phyloP scores from a whole-genome alignment of 2,888 invertebrate genomes.

The Sipunculus nudus region DNA sequence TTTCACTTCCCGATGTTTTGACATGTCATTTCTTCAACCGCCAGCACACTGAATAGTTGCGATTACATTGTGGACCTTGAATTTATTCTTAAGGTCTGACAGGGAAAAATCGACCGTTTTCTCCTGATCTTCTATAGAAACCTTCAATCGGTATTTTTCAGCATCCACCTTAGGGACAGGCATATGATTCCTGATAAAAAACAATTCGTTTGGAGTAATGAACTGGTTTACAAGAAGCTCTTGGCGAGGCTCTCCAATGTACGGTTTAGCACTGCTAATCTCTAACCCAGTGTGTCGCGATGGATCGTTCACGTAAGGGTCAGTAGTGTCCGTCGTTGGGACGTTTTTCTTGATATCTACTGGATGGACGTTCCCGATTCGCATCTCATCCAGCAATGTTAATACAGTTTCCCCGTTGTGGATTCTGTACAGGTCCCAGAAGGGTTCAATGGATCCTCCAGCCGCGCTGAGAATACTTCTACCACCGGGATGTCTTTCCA shows the following conservation, averaged over 20 bases:
- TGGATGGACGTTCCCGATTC: conserved; percentile 74
- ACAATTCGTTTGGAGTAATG: conserved; percentile 88
- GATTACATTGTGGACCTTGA: conserved; percentile 77
- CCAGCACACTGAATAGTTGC: conserved; percentile 96
- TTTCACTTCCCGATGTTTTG: conserved; percentile 79
- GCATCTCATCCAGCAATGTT: conserved; percentile 80
- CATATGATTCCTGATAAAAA: conserved; percentile 96
- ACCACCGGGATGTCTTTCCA: conserved; percentile 84
- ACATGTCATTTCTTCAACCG: conserved; percentile 93
- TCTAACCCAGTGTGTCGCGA: conserved; percentile 78
- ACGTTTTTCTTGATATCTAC: neutral
- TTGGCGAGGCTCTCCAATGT: conserved; percentile 92
- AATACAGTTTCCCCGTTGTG: conserved; percentile 72
- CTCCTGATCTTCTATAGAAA: conserved; percentile 71
- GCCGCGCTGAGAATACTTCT: conserved; percentile 90
- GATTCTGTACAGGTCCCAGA: conserved; percentile 80
- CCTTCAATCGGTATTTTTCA: conserved; percentile 71
- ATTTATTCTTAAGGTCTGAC: conserved; percentile 74
- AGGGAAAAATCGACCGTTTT: conserved; percentile 70
- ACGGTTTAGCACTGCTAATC: conserved; percentile 83
- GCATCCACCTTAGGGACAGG: conserved; percentile 78
- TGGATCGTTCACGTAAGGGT: conserved; percentile 86
- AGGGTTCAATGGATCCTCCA: conserved; percentile 89
- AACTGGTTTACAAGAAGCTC: conserved; percentile 79
- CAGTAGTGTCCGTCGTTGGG: conserved; percentile 34